phyloP scores from a whole-genome alignment of 2,888 invertebrate species.

The Drepana falcataria region DNA sequence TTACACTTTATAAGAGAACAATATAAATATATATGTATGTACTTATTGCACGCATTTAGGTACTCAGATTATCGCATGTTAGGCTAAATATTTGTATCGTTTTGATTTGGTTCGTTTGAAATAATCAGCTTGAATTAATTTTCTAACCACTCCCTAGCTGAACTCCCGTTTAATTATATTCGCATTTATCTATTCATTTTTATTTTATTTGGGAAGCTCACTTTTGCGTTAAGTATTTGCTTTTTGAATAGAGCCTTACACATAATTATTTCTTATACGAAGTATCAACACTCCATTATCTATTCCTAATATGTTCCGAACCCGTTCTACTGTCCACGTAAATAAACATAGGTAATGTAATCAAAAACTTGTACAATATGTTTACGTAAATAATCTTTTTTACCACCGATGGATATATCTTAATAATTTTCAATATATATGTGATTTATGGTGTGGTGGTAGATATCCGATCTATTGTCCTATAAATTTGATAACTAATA shows the following conservation, averaged over 20 bases:
- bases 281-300: background rate
- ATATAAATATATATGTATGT: conserved; percentile 43
- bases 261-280: background rate
- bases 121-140: conserved; percentile 12
- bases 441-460: too few relatives aligned
- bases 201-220: conserved; percentile 20
- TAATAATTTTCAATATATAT: background rate
- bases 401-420: background rate
- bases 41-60: conserved; percentile 38
- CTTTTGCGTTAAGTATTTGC: conserved; percentile 6
- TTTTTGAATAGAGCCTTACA: background rate
- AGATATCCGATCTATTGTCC: too few relatives aligned
- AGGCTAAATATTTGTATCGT: conserved; percentile 29
- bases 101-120: conserved; percentile 35
- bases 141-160: conserved; percentile 12
- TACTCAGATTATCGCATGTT: conserved; percentile 38
- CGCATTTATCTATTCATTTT: conserved; percentile 14
- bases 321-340: conserved; percentile 2
- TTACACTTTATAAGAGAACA: conserved; percentile 51
- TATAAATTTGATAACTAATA: too few relatives aligned
- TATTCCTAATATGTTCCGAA: background rate
- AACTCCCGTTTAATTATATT: conserved; percentile 6
- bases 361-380: too few relatives aligned
- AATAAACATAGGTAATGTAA: background rate
- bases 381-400: conserved; percentile 2